A percentile compares a stretch with the other conserved stretches of the same genome.
phyloP scores from a whole-genome alignment of 2,888 invertebrate species.

The Thera obeliscata region DNA sequence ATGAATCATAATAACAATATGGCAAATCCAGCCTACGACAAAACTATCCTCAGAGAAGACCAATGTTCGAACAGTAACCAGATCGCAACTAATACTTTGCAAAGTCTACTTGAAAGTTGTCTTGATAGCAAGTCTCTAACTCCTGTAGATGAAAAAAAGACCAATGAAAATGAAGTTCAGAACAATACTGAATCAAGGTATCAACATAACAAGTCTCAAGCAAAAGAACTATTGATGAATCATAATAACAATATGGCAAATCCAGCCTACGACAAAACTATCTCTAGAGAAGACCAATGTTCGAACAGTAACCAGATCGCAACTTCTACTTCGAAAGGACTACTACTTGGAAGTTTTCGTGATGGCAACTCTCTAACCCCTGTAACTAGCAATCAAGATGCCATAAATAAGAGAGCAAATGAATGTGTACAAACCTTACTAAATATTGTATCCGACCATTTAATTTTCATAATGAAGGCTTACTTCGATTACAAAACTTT shows the following conservation, averaged over 20 bases:
- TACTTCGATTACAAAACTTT: constrained; percentile 34
- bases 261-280: not conserved
- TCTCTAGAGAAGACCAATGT: not conserved
- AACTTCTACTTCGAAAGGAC: constrained; percentile 1
- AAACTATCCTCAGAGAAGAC: not conserved
- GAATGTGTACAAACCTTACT: constrained; percentile 29
- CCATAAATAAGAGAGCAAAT: constrained; percentile 8
- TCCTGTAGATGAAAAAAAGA: not conserved
- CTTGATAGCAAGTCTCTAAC: not conserved
- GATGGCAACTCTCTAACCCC: not conserved
- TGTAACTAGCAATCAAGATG: constrained; percentile 7
- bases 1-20: not conserved
- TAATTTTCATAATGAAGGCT: constrained; percentile 45
- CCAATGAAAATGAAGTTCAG: not conserved
- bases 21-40: not conserved
- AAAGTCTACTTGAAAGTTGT: not conserved
- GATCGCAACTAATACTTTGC: not conserved
- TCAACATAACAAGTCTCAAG: not conserved
- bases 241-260: not conserved
- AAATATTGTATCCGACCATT: constrained; percentile 43
- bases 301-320: constrained; percentile 1
- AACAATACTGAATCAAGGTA: not conserved
- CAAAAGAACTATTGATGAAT: not conserved
- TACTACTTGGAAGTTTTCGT: not conserved
- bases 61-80: constrained; percentile 3